A percentile compares a stretch with the other conserved stretches of the same genome.
phyloP scores from a whole-genome alignment of 2,113 vertebrate genomes.

The Reinhardtius hippoglossoides region DNA sequence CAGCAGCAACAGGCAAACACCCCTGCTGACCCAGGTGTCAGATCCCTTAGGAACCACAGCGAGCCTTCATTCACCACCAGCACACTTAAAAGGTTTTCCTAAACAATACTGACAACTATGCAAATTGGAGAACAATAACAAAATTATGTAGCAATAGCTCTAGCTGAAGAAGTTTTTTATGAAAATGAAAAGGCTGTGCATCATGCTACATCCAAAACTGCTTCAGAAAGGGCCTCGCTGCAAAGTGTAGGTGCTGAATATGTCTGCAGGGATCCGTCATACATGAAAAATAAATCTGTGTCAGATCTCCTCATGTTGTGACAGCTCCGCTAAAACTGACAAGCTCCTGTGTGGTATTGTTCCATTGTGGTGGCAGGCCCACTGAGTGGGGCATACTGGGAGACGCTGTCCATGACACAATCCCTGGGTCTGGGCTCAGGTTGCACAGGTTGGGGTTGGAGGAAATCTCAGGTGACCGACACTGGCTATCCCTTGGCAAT shows the following conservation, averaged over 20 bases:
- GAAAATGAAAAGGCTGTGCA: not conserved
- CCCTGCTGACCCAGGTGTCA: slow-evolving; percentile 75
- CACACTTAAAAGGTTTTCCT: slow-evolving; percentile 3
- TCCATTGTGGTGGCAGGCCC: slow-evolving; percentile 48
- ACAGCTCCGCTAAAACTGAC: slow-evolving; percentile 53
- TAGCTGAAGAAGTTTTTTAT: not conserved
- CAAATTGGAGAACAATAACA: not conserved
- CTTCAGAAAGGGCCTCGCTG: slow-evolving; percentile 1
- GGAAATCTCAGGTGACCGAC: slow-evolving; percentile 84
- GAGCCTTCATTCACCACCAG: slow-evolving; percentile 28
- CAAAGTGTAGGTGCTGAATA: slow-evolving; percentile 13
- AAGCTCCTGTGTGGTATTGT: slow-evolving; percentile 52
- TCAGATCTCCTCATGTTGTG: slow-evolving; percentile 44
- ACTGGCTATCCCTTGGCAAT: slow-evolving; percentile 77
- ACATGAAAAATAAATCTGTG: slow-evolving; percentile 49
- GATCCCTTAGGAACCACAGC: slow-evolving; percentile 71
- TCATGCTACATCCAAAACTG: not conserved
- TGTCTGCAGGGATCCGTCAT: slow-evolving; percentile 19
- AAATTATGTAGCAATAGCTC: not conserved
- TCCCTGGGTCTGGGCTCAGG: slow-evolving; percentile 77
- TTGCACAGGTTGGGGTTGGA: slow-evolving; percentile 80
- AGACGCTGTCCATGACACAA: slow-evolving; percentile 81
- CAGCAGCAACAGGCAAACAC: slow-evolving; percentile 70
- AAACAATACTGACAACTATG: slow-evolving; percentile 7
- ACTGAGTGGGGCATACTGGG: slow-evolving; percentile 72